These are phyloP conservation scores for Sporophila hypoxantha DNA, from an alignment of 2,113 vertebrate species.

Conservation along the genomic window DNA sequence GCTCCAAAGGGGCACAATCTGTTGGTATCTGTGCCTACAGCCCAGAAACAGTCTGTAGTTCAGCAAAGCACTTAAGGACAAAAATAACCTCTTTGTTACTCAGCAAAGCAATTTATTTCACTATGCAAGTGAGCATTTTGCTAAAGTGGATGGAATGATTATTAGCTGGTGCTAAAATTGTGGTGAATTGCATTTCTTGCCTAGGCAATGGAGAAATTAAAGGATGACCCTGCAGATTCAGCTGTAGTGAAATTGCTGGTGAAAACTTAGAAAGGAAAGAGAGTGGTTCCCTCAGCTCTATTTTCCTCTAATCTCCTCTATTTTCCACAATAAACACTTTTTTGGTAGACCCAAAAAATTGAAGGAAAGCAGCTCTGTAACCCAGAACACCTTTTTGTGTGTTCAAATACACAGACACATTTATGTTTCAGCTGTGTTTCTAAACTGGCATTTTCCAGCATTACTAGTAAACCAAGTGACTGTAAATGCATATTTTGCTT, in stretches of 20 bases:
- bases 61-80: neutral
- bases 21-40: neutral
- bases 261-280: neutral
- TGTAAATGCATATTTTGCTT: neutral
- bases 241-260: neutral
- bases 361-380: neutral
- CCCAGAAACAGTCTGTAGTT: neutral
- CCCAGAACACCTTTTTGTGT: neutral
- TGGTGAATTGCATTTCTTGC: neutral
- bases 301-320: neutral
- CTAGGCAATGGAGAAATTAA: neutral
- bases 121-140: neutral
- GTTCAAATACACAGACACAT: neutral
- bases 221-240: neutral
- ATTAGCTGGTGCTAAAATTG: neutral
- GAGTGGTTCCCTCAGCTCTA: neutral
- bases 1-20: neutral
- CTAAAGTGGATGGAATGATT: neutral
- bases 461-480: neutral
- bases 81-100: neutral
- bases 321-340: neutral
- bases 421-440: neutral
- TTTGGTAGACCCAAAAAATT: neutral
- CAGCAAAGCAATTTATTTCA: constrained; percentile 5
- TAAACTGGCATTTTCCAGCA: neutral